These are phyloP conservation scores for Lynx canadensis DNA, from an alignment of 2,113 vertebrate genomes.

Conservation along the genomic window DNA sequence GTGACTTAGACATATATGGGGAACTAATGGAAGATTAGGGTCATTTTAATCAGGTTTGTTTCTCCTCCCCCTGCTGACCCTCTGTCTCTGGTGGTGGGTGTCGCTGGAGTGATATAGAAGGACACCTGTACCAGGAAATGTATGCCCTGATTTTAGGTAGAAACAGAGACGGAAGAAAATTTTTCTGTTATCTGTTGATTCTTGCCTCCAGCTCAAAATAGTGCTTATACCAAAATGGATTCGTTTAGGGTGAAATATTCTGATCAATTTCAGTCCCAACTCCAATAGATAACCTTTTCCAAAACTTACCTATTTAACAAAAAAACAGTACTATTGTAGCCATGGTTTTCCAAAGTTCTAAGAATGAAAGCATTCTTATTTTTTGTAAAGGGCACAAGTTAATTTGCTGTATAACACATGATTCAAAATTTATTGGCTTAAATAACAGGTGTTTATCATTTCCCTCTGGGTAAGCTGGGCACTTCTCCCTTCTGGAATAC, in stretches of 20 bases:
- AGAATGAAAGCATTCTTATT: neutral
- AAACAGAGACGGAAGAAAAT: neutral
- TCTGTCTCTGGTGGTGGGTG: rapidly evolving
- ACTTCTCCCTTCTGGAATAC: neutral
- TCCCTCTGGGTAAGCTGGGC: neutral
- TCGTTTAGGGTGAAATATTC: neutral
- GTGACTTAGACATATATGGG: neutral
- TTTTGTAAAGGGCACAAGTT: neutral
- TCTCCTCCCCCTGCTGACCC: rapidly evolving
- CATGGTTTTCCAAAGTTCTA: neutral
- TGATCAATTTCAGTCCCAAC: rapidly evolving
- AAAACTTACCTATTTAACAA: neutral
- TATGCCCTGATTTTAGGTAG: neutral
- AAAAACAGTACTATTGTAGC: neutral
- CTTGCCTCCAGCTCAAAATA: neutral
- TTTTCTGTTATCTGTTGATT: neutral
- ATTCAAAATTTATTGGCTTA: neutral
- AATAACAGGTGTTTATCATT: neutral
- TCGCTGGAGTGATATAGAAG: rapidly evolving
- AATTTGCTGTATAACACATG: neutral
- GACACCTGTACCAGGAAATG: rapidly evolving
- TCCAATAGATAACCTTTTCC: neutral
- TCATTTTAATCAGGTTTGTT: rapidly evolving
- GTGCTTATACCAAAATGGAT: too few species aligned
- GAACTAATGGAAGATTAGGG: rapidly evolving